These are phyloP conservation scores for Sinocyclocheilus rhinocerous DNA, from an alignment of 2,113 vertebrate genomes.

Conservation along the genomic window DNA sequence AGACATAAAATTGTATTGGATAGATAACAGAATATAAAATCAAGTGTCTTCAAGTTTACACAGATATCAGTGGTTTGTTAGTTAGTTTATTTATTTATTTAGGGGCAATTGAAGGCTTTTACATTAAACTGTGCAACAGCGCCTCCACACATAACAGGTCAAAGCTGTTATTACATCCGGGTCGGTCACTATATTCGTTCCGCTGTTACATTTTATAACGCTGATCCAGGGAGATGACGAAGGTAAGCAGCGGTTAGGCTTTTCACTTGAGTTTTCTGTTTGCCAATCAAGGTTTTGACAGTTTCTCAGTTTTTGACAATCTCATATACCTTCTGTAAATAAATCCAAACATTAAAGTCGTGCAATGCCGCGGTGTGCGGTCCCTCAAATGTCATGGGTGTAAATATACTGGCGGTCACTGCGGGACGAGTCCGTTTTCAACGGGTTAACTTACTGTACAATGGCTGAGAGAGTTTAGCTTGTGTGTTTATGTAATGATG, in stretches of 20 bases:
- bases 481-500: neutral
- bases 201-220: slow-evolving; percentile 60
- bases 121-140: neutral
- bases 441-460: neutral
- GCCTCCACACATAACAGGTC: neutral
- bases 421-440: neutral
- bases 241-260: neutral
- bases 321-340: neutral
- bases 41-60: too few species aligned
- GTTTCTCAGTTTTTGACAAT: too few species aligned
- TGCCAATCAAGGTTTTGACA: neutral
- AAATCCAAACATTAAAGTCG: neutral
- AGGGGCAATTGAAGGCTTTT: too few species aligned
- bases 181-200: slow-evolving; percentile 47
- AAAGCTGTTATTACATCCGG: slow-evolving; percentile 55
- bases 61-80: too few species aligned
- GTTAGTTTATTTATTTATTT: too few species aligned
- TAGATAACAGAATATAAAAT: too few species aligned
- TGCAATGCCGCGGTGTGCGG: too few species aligned
- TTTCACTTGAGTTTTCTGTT: neutral
- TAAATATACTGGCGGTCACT: slow-evolving; percentile 27
- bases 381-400: slow-evolving; percentile 11
- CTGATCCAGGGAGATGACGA: slow-evolving; percentile 36
- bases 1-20: too few species aligned
- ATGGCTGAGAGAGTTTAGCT: too few species aligned